Base-by-base conservation (phyloP, 2,888 invertebrate genomes). In the Aphelenchoides bicaudatus region DNA sequence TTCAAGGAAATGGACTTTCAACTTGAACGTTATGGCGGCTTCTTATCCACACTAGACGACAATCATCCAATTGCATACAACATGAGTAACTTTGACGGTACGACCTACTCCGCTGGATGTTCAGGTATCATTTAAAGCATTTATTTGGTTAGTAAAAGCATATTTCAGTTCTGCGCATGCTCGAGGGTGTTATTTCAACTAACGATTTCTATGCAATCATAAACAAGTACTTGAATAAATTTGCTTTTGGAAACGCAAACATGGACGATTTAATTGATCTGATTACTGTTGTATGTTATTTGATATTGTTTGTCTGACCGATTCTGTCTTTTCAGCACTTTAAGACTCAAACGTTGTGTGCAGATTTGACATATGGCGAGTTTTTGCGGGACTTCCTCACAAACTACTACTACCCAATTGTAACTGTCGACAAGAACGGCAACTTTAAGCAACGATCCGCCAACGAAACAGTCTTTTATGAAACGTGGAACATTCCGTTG, bases 31-130 rank as follows among this genome's bases (percentile, higher is more conserved):
- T 25, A 43, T 10, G 16, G 25, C 23, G 43, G 8, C 25, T 43
- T 43, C 6, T 8, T 6, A 8, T 19, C 10, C 10, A 43, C 16
- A 19, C 16, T 10, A 6, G 21, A 25, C 10, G 16, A 21, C 21
- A 43, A 43, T 43, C 43, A 43, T 25, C 25, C 43, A n/a, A 43
- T 43, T 43, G 43, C 43, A n/a, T 8, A 19, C 43, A 6, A 43
- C 23, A 8, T 21, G 23, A 21, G 21, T 8, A 6, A 43, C 23
- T 43, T 43, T n/a, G 43, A 43, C 43, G n/a, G 8, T n/a, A 13
- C 16, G 34, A 13, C 13, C 13, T 34, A 13, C 34, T 34, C 34
- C 13, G 13, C 16, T 16, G 13, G 13, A 13, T 34, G 13, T 13
- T n/a, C 16, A 13, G 34, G 13, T 34, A 13, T 34, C 16, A 16